Conservation (phyloP, 2,888 invertebrate genomes). For the Drosophila lacicola region DNA sequence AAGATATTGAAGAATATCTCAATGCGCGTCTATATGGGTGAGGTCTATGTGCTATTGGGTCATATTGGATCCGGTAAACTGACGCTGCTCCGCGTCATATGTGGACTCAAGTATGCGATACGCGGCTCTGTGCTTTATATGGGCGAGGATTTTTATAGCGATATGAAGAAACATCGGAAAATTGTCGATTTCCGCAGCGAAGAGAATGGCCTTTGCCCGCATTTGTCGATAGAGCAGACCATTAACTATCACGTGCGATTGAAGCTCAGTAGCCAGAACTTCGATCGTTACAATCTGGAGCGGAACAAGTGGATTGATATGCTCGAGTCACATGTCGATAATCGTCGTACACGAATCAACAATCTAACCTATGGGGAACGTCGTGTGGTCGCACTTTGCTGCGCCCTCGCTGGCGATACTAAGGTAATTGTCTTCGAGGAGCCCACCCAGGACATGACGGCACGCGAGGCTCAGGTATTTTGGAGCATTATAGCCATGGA, state of each 20-base stretch:
- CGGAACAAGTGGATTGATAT: conserved; percentile 88
- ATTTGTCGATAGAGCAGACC: conserved; percentile 92
- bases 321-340: conserved; percentile 88
- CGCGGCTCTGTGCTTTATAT: conserved; percentile 42
- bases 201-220: conserved; percentile 91
- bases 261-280: conserved; percentile 85
- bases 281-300: conserved; percentile 86
- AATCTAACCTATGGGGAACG: conserved; percentile 90
- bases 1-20: conserved; percentile 71
- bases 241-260: conserved; percentile 91
- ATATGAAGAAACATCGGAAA: conserved; percentile 86
- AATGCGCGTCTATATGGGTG: conserved; percentile 73
- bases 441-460: conserved; percentile 86
- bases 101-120: conserved; percentile 89
- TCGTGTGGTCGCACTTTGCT: conserved; percentile 90
- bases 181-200: conserved; percentile 92
- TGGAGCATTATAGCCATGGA: conserved; percentile 92
- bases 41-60: conserved; percentile 88
- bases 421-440: conserved; percentile 84
- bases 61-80: conserved; percentile 94
- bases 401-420: conserved; percentile 90
- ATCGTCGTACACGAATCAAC: conserved; percentile 85
- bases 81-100: conserved; percentile 94
- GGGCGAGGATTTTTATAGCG: conserved; percentile 86
- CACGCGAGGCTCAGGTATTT: conserved; percentile 90